phyloP scores from a whole-genome alignment of 1,140 invertebrate genomes.

The Agraylea sexmaculata region DNA sequence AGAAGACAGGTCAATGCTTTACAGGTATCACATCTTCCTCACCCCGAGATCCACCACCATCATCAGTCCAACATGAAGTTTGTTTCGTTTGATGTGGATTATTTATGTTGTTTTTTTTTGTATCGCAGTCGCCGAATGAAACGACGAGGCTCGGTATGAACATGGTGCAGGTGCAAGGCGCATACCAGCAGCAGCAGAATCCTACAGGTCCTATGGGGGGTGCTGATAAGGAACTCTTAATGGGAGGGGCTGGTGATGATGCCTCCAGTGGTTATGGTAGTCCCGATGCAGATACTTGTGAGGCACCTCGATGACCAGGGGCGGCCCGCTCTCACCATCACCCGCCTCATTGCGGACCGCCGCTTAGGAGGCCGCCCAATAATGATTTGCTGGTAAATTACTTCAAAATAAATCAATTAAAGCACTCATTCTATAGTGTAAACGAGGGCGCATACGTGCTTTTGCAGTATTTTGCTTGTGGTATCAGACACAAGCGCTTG shows the following conservation, averaged over 20 bases:
- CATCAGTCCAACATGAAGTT: background rate
- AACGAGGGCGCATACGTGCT: too few species aligned
- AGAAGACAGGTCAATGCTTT: slow-evolving; percentile 72
- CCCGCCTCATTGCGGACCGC: slow-evolving; percentile 22
- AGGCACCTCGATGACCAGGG: slow-evolving; percentile 40
- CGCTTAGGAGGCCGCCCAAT: slow-evolving; percentile 15
- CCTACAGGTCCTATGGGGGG: slow-evolving; percentile 25
- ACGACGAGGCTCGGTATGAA: slow-evolving; percentile 9
- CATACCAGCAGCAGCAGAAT: slow-evolving; percentile 23
- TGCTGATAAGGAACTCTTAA: slow-evolving; percentile 35
- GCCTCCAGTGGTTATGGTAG: slow-evolving; percentile 50
- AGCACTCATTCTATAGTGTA: too few species aligned
- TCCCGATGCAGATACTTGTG: slow-evolving; percentile 49
- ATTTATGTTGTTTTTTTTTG: background rate
- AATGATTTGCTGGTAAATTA: slow-evolving; percentile 18
- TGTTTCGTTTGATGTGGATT: background rate
- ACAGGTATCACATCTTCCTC: slow-evolving; percentile 37
- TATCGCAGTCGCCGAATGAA: slow-evolving; percentile 29
- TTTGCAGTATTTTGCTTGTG: too few species aligned
- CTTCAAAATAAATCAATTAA: too few species aligned
- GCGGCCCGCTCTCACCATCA: slow-evolving; percentile 32
- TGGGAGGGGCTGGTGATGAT: slow-evolving; percentile 39
- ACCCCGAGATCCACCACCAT: background rate
- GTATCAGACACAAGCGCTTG: too few species aligned
- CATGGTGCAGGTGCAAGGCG: slow-evolving; percentile 3